These are phyloP conservation scores for Rhogogaster chlorosoma DNA, from an alignment of 2,888 invertebrate species.

Conservation along the genomic window DNA sequence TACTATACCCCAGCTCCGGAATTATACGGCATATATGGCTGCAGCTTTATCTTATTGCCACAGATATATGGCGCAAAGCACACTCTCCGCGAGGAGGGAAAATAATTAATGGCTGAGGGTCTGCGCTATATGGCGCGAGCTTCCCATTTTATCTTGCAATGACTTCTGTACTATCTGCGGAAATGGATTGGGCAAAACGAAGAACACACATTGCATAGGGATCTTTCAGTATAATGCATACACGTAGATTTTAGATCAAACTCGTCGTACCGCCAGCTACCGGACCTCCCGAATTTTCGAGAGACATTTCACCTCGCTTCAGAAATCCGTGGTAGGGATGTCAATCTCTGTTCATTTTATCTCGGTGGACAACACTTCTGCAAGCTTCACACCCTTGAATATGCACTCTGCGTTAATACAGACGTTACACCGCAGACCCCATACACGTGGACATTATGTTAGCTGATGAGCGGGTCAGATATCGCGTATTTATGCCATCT, in stretches of 20 bases:
- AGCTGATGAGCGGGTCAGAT: conserved; percentile 52
- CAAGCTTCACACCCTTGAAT: background rate
- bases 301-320: background rate
- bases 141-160: conserved; percentile 47
- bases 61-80: conserved; percentile 51
- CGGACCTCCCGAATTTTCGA: background rate
- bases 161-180: conserved; percentile 39
- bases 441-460: conserved; percentile 12
- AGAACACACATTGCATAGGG: background rate
- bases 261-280: background rate
- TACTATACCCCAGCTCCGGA: conserved; percentile 52
- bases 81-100: conserved; percentile 49
- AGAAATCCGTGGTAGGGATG: background rate
- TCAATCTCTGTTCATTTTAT: background rate
- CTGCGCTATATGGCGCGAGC: conserved; percentile 19
- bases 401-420: conserved; percentile 15
- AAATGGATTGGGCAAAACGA: conserved; percentile 45
- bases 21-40: conserved; percentile 56
- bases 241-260: background rate
- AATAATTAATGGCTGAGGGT: conserved; percentile 52
- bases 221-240: background rate
- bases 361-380: background rate
- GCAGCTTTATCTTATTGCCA: conserved; percentile 54
- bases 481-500: conserved; percentile 60
- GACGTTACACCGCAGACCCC: background rate